Base-by-base conservation (phyloP, 2,797 vertebrate genomes). In the Poecilia velifera region DNA sequence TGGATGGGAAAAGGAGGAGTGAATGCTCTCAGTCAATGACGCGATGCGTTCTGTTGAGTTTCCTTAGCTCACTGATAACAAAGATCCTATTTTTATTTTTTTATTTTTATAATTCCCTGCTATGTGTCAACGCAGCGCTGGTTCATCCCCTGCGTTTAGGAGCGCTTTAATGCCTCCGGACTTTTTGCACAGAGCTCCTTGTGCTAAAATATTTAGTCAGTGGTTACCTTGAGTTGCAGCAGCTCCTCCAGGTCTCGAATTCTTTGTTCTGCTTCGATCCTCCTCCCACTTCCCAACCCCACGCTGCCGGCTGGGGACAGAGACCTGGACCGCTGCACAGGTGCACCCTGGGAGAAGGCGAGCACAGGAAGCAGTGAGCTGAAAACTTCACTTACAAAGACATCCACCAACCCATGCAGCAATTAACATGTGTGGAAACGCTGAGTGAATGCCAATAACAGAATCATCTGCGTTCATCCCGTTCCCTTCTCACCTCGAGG, bases 241-340 rank as follows among this genome's bases (percentile, higher is more conserved):
- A 96, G 91, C 92, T 97, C 96, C 90, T 97, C 95, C 88, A 98
- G 95, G 90, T 96, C 96, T 94, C 94, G 95, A 90, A 97, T 96
- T 93, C 92, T 97, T 90, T 92, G 93, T 92, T 96, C 96, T 84
- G 92, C 94, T 88, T 89, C 94, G 81, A 78, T 74, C 79, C 76
- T 93, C 83, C 92, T 90, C 80, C 93, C 92, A 79, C 93, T 92
- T 28, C 89, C 90, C 85, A 94, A 90, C 87, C 92, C 94, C 59
- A 92, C 91, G 93, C 92, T 94, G 91, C 91, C 95, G 94, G 95
- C 96, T 87, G 97, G 97, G 96, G 98, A 99, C 93, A 97, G 95
- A 94, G 98, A 98, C 96, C 97, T 96, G 96, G 97, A 97, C 92
- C 92, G 93, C 94, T 97, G 97, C 95, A 97, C 96, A 96, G 96